A percentile compares a stretch with the other conserved stretches of the same genome.
These are phyloP conservation scores for Paramormyrops kingsleyae DNA, from an alignment of 2,113 vertebrate genomes.

Conservation along the genomic window DNA sequence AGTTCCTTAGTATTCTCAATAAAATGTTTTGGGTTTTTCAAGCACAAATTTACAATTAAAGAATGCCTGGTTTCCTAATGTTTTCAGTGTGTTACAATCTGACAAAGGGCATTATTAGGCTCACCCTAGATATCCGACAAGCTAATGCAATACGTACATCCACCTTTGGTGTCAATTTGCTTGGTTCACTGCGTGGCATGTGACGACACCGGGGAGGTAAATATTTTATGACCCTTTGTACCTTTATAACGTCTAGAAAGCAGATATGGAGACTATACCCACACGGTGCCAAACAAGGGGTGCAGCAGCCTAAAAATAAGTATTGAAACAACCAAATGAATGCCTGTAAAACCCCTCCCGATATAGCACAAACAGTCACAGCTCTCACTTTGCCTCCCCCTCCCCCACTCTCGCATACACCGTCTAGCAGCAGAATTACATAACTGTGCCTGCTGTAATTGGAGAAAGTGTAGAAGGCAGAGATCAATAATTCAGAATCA, in stretches of 20 bases:
- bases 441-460: slow-evolving; percentile 25
- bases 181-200: background rate
- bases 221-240: background rate
- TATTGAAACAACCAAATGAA: background rate
- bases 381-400: background rate
- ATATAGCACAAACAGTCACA: slow-evolving; percentile 5
- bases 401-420: background rate
- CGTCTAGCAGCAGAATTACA: slow-evolving; percentile 19
- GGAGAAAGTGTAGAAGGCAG: slow-evolving; percentile 9
- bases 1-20: background rate
- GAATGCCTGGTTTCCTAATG: background rate
- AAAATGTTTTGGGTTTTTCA: background rate
- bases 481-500: slow-evolving; percentile 22
- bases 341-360: slow-evolving; percentile 2
- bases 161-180: background rate
- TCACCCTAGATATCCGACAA: background rate
- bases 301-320: background rate
- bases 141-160: background rate
- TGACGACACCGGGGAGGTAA: background rate
- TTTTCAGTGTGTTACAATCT: background rate
- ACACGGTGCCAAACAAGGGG: background rate
- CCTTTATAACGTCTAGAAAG: background rate
- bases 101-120: background rate
- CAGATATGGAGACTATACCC: background rate
- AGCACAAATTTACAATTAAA: background rate